Evolutionary conservation across 2,113 vertebrate species (phyloP).

Genomic region (Cyphomyrus discorhynchus): DNA sequence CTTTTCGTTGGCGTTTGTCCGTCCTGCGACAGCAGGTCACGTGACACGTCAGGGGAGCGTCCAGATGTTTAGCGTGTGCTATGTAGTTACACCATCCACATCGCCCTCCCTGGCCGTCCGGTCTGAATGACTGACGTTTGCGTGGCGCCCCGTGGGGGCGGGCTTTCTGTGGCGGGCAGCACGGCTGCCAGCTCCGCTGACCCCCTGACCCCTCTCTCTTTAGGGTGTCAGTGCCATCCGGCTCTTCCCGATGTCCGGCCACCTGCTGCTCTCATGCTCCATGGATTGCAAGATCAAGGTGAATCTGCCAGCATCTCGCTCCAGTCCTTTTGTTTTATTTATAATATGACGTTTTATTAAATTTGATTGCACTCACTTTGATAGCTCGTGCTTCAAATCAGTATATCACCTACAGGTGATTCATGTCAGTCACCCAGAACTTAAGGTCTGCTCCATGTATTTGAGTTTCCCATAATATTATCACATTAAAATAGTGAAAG

Average conservation of each 20-base stretch:
- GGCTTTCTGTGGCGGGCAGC: background rate
- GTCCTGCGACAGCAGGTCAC: background rate
- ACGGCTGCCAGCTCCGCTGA: background rate
- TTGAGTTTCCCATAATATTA: background rate
- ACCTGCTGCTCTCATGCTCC: constrained; percentile 85
- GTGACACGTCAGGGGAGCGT: background rate
- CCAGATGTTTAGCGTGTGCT: background rate
- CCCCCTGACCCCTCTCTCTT: constrained; percentile 26
- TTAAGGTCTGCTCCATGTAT: background rate
- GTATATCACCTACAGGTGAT: background rate
- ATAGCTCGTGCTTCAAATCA: background rate
- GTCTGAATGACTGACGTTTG: background rate
- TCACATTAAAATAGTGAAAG: background rate
- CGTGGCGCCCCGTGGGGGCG: background rate
- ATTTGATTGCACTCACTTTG: background rate
- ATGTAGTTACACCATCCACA: background rate
- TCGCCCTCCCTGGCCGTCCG: background rate
- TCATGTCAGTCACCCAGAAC: background rate
- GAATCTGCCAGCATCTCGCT: constrained; percentile 18
- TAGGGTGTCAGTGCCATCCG: constrained; percentile 95
- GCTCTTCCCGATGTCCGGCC: constrained; percentile 86
- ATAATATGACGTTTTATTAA: background rate
- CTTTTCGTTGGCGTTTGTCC: background rate
- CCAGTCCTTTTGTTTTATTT: background rate
- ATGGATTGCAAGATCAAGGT: constrained; percentile 99